Conservation (phyloP, 2,113 vertebrate genomes). For the Helogale parvula region DNA sequence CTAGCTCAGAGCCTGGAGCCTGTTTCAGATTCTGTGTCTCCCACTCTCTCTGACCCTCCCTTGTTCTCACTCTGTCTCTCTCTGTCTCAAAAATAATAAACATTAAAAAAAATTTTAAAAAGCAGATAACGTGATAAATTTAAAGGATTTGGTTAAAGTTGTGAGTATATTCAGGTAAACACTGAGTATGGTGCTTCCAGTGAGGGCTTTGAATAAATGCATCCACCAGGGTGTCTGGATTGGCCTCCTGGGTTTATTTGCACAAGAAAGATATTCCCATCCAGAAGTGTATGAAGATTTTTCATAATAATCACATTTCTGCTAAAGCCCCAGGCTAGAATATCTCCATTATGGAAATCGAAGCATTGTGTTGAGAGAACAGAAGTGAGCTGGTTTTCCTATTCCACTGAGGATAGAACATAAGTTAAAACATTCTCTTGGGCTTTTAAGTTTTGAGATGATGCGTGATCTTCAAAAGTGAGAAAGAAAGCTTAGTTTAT, state of each 20-base stretch:
- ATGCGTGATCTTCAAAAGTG: not conserved
- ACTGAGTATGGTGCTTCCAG: not conserved
- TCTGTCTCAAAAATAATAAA: too few relatives aligned
- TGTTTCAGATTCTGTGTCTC: too few relatives aligned
- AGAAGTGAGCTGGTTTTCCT: not conserved
- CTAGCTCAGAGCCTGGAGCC: too few relatives aligned
- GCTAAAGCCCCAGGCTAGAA: not conserved
- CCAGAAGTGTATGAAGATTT: not conserved
- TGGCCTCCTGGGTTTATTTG: not conserved
- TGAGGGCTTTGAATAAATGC: not conserved
- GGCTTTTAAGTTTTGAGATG: slow-evolving; percentile 1
- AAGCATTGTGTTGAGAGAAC: not conserved
- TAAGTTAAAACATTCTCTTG: not conserved
- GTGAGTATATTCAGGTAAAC: not conserved
- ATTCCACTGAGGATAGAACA: not conserved
- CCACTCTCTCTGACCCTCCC: too few relatives aligned
- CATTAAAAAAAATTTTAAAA: not conserved
- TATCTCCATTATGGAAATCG: not conserved
- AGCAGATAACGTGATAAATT: not conserved
- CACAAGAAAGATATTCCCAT: not conserved
- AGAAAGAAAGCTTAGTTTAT: not conserved
- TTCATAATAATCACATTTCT: not conserved
- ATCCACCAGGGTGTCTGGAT: not conserved
- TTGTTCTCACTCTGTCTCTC: too few relatives aligned
- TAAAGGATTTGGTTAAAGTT: not conserved